Conservation (phyloP, 92 coral and sea anemone genomes). For the Epizoanthus fatuus region DNA sequence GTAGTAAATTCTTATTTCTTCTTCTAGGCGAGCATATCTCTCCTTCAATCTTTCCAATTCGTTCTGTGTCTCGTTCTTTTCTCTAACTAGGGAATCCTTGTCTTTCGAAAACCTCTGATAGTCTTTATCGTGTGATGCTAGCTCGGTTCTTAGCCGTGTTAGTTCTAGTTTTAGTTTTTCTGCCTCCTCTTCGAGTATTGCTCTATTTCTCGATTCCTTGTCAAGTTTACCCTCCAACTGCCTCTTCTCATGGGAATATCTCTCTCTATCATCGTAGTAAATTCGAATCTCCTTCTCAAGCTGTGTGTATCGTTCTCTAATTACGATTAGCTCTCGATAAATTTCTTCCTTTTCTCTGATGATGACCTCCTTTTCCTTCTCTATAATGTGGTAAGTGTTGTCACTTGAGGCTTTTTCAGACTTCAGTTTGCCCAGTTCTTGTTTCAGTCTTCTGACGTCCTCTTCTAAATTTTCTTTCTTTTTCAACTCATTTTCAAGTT, state of each 20-base stretch:
- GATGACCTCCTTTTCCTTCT: conserved; percentile 28
- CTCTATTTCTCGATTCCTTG: neutral
- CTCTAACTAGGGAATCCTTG: conserved; percentile 26
- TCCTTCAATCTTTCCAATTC: conserved; percentile 30
- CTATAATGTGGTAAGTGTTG: conserved; percentile 11
- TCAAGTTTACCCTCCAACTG: conserved; percentile 10
- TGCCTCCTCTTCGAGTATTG: no score
- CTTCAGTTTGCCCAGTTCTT: conserved; percentile 19
- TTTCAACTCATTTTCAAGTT: conserved; percentile 33
- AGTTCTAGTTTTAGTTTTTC: no score
- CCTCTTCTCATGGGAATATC: conserved; percentile 29
- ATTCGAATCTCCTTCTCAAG: conserved; percentile 67
- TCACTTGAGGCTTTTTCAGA: conserved; percentile 19
- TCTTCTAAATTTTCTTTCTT: neutral
- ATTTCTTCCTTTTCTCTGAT: conserved; percentile 69
- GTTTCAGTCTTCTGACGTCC: conserved; percentile 49
- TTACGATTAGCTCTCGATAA: conserved; percentile 67
- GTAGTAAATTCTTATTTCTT: conserved; percentile 38
- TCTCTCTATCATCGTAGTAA: conserved; percentile 31
- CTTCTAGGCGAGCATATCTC: conserved; percentile 41
- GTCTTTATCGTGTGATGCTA: no score
- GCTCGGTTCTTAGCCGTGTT: no score
- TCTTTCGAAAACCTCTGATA: neutral
- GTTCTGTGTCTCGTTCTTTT: conserved; percentile 44
- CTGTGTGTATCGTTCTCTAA: conserved; percentile 67